A percentile compares a stretch with the other conserved stretches of the same genome.
phyloP scores from a whole-genome alignment of 1,140 invertebrate genomes.

The Pteromalus puparum region DNA sequence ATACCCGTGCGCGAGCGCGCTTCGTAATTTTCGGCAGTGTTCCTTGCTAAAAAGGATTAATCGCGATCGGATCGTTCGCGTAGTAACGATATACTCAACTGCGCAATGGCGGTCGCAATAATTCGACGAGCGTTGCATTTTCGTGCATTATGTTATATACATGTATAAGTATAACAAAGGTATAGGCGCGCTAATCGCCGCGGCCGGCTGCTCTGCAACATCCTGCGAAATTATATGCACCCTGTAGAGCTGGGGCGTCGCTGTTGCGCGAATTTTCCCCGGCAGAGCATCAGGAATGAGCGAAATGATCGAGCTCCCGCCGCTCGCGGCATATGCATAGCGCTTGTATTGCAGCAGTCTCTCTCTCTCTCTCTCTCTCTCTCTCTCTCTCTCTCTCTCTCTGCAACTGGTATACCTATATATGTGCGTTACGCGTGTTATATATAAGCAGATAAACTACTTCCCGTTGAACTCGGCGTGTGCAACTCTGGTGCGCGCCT shows the following conservation, averaged over 20 bases:
- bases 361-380: no score
- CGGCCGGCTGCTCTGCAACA: neutral
- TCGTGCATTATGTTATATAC: neutral
- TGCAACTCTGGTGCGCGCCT: no score
- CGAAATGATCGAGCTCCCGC: neutral
- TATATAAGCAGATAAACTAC: neutral
- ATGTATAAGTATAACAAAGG: neutral
- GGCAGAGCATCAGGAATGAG: neutral
- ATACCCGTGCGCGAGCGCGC: no score
- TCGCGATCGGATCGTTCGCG: neutral
- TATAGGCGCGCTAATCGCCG: neutral
- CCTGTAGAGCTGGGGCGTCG: neutral
- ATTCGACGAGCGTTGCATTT: neutral
- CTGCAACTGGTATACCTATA: neutral
- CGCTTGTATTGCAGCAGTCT: neutral
- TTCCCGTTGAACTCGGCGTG: neutral
- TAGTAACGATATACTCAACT: neutral
- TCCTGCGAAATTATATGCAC: neutral
- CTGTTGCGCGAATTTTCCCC: neutral
- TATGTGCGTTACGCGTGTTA: neutral
- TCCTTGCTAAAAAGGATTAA: neutral
- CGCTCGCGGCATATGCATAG: neutral
- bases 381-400: no score
- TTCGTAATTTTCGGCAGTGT: neutral
- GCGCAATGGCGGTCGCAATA: neutral